Base-by-base conservation (phyloP, 1,140 invertebrate genomes). In the Pemphigus obesinymphae region DNA sequence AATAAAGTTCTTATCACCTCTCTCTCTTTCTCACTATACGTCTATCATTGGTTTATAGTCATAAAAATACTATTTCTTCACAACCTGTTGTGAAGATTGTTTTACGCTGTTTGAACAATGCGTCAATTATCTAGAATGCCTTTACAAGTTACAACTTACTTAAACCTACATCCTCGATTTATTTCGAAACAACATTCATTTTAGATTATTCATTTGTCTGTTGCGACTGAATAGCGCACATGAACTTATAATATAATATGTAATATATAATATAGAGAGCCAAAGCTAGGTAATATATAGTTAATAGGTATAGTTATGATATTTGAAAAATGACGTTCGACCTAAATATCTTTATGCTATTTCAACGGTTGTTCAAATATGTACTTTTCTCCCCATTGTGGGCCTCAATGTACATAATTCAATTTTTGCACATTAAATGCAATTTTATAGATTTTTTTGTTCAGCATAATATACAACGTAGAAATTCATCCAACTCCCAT, bases 331-430 rank as follows among this genome's bases (percentile, higher is more conserved):
- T 73, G 70, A 73, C 43, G 26, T 50, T 73, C 70, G 70, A 73
- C 70, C 70, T 50, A 73, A 73, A 73, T 73, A 73, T 73, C 70
- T 73, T 73, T 73, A n/a, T 58, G 70, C 26, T 73, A 73, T 73
- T 73, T 73, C 43, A 73, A 73, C 70, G 43, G 8, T 73, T 73
- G 70, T 73, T 48, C 70, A 73, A 73, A 73, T 72, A 73, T 20
- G 26, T n/a, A n/a, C n/a, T n/a, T n/a, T n/a, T 31, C 68, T 72
- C 70, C 70, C 26, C 70, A n/a, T 73, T 50, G 17, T 50, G 31
- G 70, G 70, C 70, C 70, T 73, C 70, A 40, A 45, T 70, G n/a
- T 70, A 26, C 50, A 73, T 26, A 50, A 50, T 73, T 26, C 1
- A 31, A 20, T 73, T 50, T 70, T 73, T 50, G 13, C 15, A 45